Percentiles rank a stretch among this genome's conserved stretches.
phyloP scores from a whole-genome alignment of 2,797 vertebrate species.

The Bryconaethiops microstoma region DNA sequence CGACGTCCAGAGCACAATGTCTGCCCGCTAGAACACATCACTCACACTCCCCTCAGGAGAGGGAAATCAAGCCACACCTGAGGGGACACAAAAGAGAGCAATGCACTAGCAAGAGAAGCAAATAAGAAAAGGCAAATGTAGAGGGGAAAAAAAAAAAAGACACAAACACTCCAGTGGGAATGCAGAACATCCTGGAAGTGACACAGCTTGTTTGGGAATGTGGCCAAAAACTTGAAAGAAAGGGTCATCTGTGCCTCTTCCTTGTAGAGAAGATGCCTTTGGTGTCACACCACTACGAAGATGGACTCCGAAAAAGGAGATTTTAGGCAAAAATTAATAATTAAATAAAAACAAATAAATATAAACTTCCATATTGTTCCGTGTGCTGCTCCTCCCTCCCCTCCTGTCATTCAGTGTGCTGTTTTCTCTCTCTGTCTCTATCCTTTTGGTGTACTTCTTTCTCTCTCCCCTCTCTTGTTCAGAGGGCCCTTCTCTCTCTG shows the following conservation, averaged over 20 bases:
- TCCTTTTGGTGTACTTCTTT: no score
- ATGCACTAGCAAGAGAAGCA: not conserved
- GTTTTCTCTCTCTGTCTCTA: no score
- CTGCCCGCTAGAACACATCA: constrained; percentile 72
- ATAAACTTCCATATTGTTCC: no score
- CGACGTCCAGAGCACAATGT: constrained; percentile 63
- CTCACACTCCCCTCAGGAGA: constrained; percentile 36
- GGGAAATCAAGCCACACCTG: not conserved
- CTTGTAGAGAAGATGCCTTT: not conserved
- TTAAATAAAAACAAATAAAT: not conserved
- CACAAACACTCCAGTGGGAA: not conserved
- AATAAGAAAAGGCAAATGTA: not conserved
- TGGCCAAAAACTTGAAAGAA: constrained; percentile 7
- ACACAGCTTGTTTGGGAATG: constrained; percentile 3
- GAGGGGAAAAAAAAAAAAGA: not conserved
- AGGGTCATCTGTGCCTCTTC: not conserved
- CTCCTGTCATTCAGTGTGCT: no score
- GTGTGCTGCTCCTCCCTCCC: no score
- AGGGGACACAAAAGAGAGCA: not conserved
- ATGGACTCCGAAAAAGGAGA: not conserved
- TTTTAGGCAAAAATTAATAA: no score
- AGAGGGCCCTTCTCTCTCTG: no score
- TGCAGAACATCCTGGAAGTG: constrained; percentile 42
- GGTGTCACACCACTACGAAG: not conserved
- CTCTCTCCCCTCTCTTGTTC: no score